Conservation (phyloP, 2,113 vertebrate species). For the Mugil cephalus region DNA sequence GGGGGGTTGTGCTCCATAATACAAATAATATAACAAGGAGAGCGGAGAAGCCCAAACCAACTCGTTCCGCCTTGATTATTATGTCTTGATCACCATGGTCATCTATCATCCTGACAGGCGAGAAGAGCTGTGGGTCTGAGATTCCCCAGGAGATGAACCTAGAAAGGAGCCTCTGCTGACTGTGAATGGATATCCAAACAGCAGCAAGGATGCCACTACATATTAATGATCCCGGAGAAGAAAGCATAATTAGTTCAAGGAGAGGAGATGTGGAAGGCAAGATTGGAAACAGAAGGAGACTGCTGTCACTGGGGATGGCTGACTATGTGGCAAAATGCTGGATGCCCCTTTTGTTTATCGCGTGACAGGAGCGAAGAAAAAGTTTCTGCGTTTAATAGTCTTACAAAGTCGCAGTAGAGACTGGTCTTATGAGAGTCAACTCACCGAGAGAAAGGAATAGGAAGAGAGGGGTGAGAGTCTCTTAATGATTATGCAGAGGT, state of each 20-base stretch:
- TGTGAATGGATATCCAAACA: not conserved
- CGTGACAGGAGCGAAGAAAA: too few species aligned
- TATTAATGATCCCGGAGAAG: not conserved
- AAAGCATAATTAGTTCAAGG: not conserved
- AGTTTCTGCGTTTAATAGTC: conserved; percentile 6
- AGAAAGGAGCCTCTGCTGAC: conserved; percentile 15
- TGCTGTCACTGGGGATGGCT: too few species aligned
- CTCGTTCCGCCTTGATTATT: conserved; percentile 7
- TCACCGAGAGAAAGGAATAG: not conserved
- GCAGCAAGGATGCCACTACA: not conserved
- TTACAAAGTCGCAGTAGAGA: not conserved
- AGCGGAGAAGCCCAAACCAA: not conserved
- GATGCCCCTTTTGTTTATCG: not conserved
- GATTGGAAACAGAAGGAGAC: too few species aligned
- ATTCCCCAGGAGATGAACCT: conserved; percentile 3
- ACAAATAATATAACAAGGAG: not conserved
- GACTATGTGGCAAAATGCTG: not conserved
- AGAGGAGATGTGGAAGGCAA: too few species aligned
- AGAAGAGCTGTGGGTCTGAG: not conserved
- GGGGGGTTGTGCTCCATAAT: too few species aligned
- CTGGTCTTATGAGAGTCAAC: not conserved
- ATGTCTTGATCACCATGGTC: conserved; percentile 4
- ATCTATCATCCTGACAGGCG: conserved; percentile 17
- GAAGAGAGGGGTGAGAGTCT: not conserved
- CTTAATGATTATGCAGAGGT: conserved; percentile 38